phyloP scores from a whole-genome alignment of 2,113 vertebrate species.

The Verasper variegatus region DNA sequence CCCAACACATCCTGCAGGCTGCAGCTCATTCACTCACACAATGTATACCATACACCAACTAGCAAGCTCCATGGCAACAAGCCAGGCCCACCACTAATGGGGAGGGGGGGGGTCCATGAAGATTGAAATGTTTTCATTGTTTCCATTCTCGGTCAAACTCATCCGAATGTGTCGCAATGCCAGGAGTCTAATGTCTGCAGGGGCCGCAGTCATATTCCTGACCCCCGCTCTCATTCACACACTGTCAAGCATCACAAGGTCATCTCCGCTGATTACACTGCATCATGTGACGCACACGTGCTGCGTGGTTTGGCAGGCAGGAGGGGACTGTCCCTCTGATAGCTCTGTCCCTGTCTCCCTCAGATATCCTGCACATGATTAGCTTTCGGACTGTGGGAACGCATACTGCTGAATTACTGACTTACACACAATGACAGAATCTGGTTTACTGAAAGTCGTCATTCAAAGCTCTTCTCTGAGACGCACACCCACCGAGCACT shows the following conservation, averaged over 20 bases:
- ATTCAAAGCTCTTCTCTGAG: background rate
- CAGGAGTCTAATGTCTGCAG: background rate
- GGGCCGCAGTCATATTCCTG: no score
- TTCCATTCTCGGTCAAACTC: no score
- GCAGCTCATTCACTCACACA: no score
- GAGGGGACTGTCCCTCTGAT: background rate
- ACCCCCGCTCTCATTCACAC: constrained; percentile 3
- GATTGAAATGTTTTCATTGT: background rate
- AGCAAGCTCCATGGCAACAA: constrained; percentile 4
- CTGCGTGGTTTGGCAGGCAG: background rate
- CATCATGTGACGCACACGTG: constrained; percentile 4
- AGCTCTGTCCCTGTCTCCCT: background rate
- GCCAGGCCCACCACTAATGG: background rate
- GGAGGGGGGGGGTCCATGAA: no score
- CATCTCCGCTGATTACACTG: constrained; percentile 14
- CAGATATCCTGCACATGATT: background rate
- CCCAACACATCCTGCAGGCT: background rate
- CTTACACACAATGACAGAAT: background rate
- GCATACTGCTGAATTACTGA: background rate
- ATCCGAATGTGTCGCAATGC: background rate
- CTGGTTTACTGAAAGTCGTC: background rate
- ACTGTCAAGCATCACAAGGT: constrained; percentile 14
- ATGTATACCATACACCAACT: no score
- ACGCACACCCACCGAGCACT: no score
- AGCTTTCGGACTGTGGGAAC: background rate